A percentile compares a stretch with the other conserved stretches of the same genome.
Evolutionary conservation across 2,888 invertebrate species (phyloP).

Genomic region (Cynaeus angustus): DNA sequence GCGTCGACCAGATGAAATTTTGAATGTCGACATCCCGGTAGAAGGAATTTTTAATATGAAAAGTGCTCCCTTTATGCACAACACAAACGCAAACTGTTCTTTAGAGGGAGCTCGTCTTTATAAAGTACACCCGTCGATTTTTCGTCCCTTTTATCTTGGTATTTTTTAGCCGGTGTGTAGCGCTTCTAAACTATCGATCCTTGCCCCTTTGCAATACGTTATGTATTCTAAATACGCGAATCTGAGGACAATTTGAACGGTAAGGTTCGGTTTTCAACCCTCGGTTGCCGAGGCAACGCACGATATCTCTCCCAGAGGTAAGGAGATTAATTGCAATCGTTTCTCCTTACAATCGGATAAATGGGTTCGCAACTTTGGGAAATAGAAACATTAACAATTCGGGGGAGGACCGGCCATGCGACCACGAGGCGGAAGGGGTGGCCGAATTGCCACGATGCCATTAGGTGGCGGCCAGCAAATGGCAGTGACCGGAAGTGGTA

Average conservation of each 20-base stretch:
- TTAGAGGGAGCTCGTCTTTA: conserved; percentile 29
- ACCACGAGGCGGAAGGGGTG: background rate
- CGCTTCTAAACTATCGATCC: conserved; percentile 38
- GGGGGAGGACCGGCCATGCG: conserved; percentile 45
- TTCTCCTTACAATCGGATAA: conserved; percentile 72
- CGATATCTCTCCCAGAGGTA: conserved; percentile 71
- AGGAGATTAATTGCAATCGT: conserved; percentile 72
- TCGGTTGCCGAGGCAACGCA: conserved; percentile 65
- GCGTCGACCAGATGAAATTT: conserved; percentile 21
- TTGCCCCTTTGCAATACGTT: conserved; percentile 47
- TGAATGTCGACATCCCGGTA: conserved; percentile 22
- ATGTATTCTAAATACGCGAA: conserved; percentile 61
- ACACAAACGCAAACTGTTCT: conserved; percentile 47
- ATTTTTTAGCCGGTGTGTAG: conserved; percentile 26
- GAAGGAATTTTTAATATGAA: conserved; percentile 51
- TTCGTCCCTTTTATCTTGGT: conserved; percentile 22
- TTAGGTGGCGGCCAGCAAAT: conserved; percentile 54
- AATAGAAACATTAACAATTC: conserved; percentile 72
- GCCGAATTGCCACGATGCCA: conserved; percentile 36
- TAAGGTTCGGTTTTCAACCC: conserved; percentile 59
- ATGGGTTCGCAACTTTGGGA: conserved; percentile 70
- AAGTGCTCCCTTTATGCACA: conserved; percentile 48
- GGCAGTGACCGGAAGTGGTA: conserved; percentile 57
- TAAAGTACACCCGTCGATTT: conserved; percentile 33
- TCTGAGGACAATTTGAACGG: conserved; percentile 61